These are phyloP conservation scores for Cnemophilus loriae DNA, from an alignment of 2,113 vertebrate genomes.

Conservation along the genomic window DNA sequence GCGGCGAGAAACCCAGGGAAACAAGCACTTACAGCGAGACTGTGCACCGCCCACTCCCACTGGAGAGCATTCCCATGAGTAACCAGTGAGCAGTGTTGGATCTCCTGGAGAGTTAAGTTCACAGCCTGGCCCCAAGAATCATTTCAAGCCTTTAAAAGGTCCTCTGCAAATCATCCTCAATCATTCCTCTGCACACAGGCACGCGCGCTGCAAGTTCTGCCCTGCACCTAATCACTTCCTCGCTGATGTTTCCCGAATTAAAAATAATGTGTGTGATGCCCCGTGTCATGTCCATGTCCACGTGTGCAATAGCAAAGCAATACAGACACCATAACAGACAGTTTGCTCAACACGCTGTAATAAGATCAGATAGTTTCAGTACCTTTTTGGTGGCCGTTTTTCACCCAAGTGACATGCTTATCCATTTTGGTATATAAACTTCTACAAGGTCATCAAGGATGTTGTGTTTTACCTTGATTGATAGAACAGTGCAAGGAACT, in stretches of 20 bases:
- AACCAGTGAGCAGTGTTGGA: not conserved
- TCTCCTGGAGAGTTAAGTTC: not conserved
- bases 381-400: not conserved
- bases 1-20: not conserved
- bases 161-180: not conserved
- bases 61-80: not conserved
- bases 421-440: slow-evolving; percentile 23
- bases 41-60: not conserved
- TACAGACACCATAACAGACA: not conserved
- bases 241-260: not conserved
- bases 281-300: not conserved
- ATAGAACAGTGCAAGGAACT: not conserved
- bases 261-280: not conserved
- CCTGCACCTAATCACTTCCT: not conserved
- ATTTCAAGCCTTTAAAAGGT: not conserved
- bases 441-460: slow-evolving; percentile 51
- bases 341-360: not conserved
- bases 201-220: not conserved
- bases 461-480: slow-evolving; percentile 35
- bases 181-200: not conserved
- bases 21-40: not conserved
- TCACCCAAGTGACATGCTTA: slow-evolving; percentile 28
- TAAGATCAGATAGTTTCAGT: slow-evolving; percentile 24
- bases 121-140: not conserved
- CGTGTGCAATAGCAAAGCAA: not conserved